Percentiles rank a stretch among this genome's conserved stretches.
Conservation (phyloP, 2,888 invertebrate genomes). For the Teleiodes luculella region DNA sequence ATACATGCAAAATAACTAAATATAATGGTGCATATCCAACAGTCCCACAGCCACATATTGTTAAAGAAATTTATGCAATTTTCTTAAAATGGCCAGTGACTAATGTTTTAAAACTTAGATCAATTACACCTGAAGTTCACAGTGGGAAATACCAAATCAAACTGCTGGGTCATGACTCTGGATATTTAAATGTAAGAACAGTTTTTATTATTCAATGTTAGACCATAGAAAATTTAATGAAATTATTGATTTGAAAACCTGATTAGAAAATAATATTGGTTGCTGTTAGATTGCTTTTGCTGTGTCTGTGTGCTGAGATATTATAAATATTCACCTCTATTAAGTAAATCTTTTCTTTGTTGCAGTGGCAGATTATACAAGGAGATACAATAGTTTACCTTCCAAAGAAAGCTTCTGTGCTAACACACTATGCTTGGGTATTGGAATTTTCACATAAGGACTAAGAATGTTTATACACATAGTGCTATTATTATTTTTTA, state of each 20-base stretch:
- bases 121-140: constrained; percentile 41
- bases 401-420: background rate
- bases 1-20: constrained; percentile 63
- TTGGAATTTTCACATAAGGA: background rate
- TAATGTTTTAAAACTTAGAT: constrained; percentile 57
- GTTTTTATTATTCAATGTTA: too few relatives aligned
- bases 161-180: constrained; percentile 38
- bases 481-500: too few relatives aligned
- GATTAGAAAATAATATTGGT: too few relatives aligned
- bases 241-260: too few relatives aligned
- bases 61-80: constrained; percentile 81
- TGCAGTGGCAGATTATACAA: background rate
- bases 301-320: too few relatives aligned
- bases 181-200: too few relatives aligned
- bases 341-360: background rate
- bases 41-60: constrained; percentile 30
- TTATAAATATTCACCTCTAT: too few relatives aligned
- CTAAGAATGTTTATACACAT: too few relatives aligned
- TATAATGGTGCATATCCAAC: constrained; percentile 43
- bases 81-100: constrained; percentile 84
- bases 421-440: background rate
- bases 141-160: constrained; percentile 40
- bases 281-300: too few relatives aligned
- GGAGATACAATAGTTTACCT: background rate
- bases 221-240: too few relatives aligned